Evolutionary conservation across 2,797 vertebrate genomes (phyloP), one percentile per base, ranked within the genome.

Genomic region (Arrhamphus sclerolepis): DNA sequence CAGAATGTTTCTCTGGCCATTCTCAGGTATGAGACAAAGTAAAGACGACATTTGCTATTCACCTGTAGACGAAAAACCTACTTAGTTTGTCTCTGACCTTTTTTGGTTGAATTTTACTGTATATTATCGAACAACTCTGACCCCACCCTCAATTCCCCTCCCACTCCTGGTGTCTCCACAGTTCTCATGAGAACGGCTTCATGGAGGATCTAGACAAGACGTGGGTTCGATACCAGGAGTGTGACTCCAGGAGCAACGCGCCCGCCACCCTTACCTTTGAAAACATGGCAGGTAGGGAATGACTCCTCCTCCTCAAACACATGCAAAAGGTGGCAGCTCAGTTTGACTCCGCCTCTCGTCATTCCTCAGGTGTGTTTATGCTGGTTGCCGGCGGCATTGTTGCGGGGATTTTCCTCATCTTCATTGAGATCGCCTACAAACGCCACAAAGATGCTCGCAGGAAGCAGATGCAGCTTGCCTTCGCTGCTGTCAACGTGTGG

Each of bases 401-500:
- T 52, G 97, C 97, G 0, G 97, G 97, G 34, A 98, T 98, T 91
- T 98, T 98, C 92, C 93, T 98, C 89, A 98, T 98, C 91, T 98
- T 98, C 88, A 98, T 98, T 14, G 97, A 98, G 83, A 98, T 98
- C 1, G 97, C 97, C 65, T 98, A 98, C 90, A 98, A 98, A 86
- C 93, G 97, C 31, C 97, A 98, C 91, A 98, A 98, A 90, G 97
- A 98, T 1, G 97, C 97, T 3, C 95, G 97, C 56, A 93, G 97
- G 89, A 98, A 98, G 93, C 97, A 98, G 94, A 98, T 98, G 97
- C 97, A 98, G 91, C 93, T 98, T 19, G 97, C 97, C 68, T 98
- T 98, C 10, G 96, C 97, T 0, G 97, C 96, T 2, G 97, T 98
- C 66, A 98, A 98, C 60, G 97, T 98, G 67, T 98, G 97, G 97